These are phyloP conservation scores for Chloebia gouldiae DNA, from an alignment of 2,113 vertebrate genomes.

Conservation along the genomic window DNA sequence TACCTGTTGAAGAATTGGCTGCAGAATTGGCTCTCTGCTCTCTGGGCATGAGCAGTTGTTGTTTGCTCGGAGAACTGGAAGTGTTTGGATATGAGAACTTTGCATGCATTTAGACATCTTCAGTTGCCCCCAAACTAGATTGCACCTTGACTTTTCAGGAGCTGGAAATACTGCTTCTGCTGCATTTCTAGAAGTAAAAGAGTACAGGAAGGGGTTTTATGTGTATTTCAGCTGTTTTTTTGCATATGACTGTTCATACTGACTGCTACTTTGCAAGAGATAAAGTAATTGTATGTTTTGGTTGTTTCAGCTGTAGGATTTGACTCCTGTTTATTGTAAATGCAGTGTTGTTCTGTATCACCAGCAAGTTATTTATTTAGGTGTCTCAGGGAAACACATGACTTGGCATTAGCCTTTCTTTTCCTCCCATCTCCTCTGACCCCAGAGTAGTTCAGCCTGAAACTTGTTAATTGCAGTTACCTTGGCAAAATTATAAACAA, in stretches of 20 bases:
- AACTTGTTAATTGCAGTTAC: slow-evolving; percentile 15
- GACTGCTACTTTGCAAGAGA: not conserved
- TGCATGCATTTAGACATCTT: not conserved
- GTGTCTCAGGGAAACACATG: not conserved
- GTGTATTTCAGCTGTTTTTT: not conserved
- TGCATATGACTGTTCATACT: not conserved
- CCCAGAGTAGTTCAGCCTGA: not conserved
- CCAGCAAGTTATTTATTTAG: not conserved
- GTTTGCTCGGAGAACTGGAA: not conserved
- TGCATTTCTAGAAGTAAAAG: not conserved
- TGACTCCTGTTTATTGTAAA: not conserved
- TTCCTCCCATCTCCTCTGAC: not conserved
- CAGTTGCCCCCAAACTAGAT: not conserved
- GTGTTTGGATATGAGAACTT: not conserved
- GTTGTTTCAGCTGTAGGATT: not conserved
- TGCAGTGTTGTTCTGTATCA: not conserved
- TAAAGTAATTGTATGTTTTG: not conserved
- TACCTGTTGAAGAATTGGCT: not conserved
- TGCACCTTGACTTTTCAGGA: not conserved
- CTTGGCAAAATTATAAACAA: slow-evolving; percentile 36
- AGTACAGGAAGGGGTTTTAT: not conserved
- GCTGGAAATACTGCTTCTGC: not conserved
- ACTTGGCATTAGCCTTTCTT: slow-evolving; percentile 16
- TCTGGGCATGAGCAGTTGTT: not conserved
- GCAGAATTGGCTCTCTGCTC: not conserved